Evolutionary conservation across 2,113 vertebrate genomes (phyloP), one percentile per base, ranked within the genome.

Genomic region (Merops nubicus): DNA sequence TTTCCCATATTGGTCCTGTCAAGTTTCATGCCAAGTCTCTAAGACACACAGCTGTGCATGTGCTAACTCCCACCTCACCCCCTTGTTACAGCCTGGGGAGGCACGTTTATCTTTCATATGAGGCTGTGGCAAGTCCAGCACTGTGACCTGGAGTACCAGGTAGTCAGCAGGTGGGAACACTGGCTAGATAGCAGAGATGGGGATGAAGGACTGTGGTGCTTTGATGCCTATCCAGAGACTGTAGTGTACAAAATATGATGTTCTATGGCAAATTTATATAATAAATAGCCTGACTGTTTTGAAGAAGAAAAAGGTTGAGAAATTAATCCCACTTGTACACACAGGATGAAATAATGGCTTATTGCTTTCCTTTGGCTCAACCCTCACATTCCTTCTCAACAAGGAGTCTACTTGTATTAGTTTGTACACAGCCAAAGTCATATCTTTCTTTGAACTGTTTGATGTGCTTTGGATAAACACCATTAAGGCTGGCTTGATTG

Each of bases 111-210:
- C 47, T 81, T 26, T 20, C 6, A 8, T 15, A 20, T 0, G 6
- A 69, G 42, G 14, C n/a, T 38, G 38, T 13, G 31, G 16, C 38
- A 64, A 43, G 38, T 83, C 16, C 70, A 29, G 38, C 1, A 1
- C 21, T 28, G 50, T 12, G 56, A 74, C 34, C n/a, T 57, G 60
- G 21, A 18, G n/a, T 25, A 25, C 26, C 15, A 8, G 21, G 36
- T 0, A 0, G 36, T 22, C 0, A 2, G 40, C 20, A 77, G 47
- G 36, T 62, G n/a, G 18, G 48, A 86, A 33, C 1, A 3, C 36
- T 53, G 38, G 11, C 42, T 68, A n/a, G 12, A 16, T 21, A 29
- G 59, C 23, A 47, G 42, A 26, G 22, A 3, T 0, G 19, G 36
- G 9, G 3, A 23, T 43, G 48, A 63, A 51, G 25, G 43, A 11